A percentile compares a stretch with the other conserved stretches of the same genome.
Evolutionary conservation across 2,888 invertebrate genomes (phyloP).

Genomic region (Hirtodrosophila trivittata): DNA sequence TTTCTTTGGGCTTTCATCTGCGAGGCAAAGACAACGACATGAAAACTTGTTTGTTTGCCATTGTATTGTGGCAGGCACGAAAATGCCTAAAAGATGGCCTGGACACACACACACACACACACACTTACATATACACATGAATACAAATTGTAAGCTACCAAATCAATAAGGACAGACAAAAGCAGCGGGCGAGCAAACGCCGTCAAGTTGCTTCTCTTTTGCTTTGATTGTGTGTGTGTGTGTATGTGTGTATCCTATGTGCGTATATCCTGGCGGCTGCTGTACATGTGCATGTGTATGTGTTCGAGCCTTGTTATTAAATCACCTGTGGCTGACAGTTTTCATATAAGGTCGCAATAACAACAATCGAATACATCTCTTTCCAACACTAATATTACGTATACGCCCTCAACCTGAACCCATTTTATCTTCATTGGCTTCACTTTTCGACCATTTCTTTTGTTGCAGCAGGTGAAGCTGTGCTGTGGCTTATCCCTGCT

Average conservation of each 20-base stretch:
- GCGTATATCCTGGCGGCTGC: constrained; percentile 27
- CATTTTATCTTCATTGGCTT: constrained; percentile 44
- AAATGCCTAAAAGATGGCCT: constrained; percentile 48
- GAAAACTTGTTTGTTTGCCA: constrained; percentile 48
- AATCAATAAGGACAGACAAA: constrained; percentile 72
- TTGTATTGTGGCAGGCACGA: constrained; percentile 63
- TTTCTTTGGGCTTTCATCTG: constrained; percentile 24
- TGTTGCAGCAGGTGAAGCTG: constrained; percentile 10
- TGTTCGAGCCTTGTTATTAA: constrained; percentile 57
- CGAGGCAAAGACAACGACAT: constrained; percentile 32
- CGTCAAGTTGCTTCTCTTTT: constrained; percentile 25
- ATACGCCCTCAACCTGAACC: constrained; percentile 14
- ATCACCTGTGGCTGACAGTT: constrained; percentile 77
- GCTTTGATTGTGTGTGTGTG: constrained; percentile 18
- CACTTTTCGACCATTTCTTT: constrained; percentile 44
- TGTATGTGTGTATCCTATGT: constrained; percentile 25
- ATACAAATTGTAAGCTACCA: constrained; percentile 62
- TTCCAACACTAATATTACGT: constrained; percentile 18
- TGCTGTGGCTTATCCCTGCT: constrained; percentile 10
- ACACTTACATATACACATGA: constrained; percentile 17
- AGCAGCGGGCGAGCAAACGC: constrained; percentile 48
- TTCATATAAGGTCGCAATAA: constrained; percentile 54
- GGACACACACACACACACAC: constrained; percentile 33
- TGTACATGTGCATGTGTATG: constrained; percentile 33
- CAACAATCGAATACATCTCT: constrained; percentile 53